Percentiles rank a stretch among this genome's conserved stretches.
Conservation (phyloP, 2,888 invertebrate genomes). For the Sesia bembeciformis region DNA sequence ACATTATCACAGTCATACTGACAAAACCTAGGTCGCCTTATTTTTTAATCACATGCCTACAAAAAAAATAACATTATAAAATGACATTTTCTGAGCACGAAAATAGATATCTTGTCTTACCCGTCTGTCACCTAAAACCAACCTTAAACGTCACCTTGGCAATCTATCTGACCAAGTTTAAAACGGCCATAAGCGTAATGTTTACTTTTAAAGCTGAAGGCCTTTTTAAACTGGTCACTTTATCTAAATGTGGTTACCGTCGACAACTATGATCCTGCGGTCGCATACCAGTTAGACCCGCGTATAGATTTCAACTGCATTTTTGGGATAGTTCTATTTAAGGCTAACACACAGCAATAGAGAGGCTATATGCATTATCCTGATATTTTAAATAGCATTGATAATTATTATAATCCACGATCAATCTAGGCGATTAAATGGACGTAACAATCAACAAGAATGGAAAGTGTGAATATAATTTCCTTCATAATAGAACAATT, state of each 20-base stretch:
- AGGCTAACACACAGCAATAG: conserved; percentile 8
- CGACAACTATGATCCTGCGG: conserved; percentile 37
- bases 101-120: neutral
- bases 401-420: too few relatives aligned
- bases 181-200: neutral
- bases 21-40: neutral
- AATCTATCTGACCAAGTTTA: neutral
- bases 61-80: neutral
- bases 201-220: neutral
- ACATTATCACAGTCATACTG: too few relatives aligned
- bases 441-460: too few relatives aligned
- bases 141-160: neutral
- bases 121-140: neutral
- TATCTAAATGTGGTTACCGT: neutral
- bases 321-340: conserved; percentile 48
- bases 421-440: too few relatives aligned
- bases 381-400: too few relatives aligned
- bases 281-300: conserved; percentile 39
- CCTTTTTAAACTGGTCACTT: neutral
- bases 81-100: neutral
- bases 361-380: too few relatives aligned
- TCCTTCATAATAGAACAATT: too few relatives aligned
- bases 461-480: too few relatives aligned
- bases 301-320: conserved; percentile 43
- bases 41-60: neutral